A percentile compares a stretch with the other conserved stretches of the same genome.
Evolutionary conservation across 2,797 vertebrate genomes (phyloP).

Genomic region (Lutra lutra): DNA sequence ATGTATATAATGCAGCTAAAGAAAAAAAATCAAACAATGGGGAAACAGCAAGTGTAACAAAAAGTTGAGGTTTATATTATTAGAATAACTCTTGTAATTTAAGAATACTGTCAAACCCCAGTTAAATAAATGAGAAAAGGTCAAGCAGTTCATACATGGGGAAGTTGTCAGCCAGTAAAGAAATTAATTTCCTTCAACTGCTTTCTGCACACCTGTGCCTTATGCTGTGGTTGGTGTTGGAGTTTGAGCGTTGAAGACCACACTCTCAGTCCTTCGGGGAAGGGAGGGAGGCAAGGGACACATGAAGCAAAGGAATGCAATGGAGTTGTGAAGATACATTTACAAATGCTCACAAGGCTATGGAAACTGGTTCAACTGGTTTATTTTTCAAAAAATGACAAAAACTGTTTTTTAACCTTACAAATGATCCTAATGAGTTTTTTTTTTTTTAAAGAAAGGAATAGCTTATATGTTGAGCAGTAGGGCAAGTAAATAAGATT

Average conservation of each 20-base stretch:
- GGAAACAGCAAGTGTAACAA: background rate
- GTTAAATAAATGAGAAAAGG: constrained; percentile 3
- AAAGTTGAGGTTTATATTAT: background rate
- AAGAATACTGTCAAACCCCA: background rate
- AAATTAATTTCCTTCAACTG: background rate
- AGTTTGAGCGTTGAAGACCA: background rate
- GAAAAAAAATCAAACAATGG: background rate
- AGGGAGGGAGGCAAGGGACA: background rate
- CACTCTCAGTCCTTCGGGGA: rapidly evolving
- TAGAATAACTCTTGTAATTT: background rate
- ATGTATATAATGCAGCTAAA: background rate
- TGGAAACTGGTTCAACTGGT: background rate
- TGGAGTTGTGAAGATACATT: background rate
- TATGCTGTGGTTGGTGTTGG: background rate
- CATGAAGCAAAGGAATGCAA: background rate
- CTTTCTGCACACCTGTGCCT: background rate
- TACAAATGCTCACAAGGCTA: background rate
- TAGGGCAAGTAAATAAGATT: background rate
- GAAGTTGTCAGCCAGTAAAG: background rate
- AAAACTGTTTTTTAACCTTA: background rate
- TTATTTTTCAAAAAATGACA: background rate
- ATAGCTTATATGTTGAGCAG: background rate
- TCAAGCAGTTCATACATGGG: background rate
- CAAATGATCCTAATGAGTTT: background rate
- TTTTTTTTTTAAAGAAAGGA: background rate